Evolutionary conservation across 2,797 vertebrate genomes (phyloP).

Genomic region (Eulemur rubriventer): DNA sequence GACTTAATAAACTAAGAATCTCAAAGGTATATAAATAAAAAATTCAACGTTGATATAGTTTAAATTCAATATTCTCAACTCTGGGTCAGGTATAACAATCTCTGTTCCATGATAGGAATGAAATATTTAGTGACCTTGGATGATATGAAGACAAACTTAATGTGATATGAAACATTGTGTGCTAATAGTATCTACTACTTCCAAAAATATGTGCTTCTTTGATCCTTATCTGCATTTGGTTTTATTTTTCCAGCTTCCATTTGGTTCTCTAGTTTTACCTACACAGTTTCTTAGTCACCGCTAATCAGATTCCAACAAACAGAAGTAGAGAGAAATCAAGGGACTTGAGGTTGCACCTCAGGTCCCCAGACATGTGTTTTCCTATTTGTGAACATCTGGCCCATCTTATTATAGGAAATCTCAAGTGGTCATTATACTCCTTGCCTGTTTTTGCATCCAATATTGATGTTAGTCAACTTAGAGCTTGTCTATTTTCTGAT

Average conservation of each 20-base stretch:
- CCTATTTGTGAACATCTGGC: constrained; percentile 38
- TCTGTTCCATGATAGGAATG: not conserved
- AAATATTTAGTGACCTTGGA: not conserved
- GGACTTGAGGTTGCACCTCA: not conserved
- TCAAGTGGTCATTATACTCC: not conserved
- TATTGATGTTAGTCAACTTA: not conserved
- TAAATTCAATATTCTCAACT: constrained; percentile 20
- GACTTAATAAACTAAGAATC: constrained; percentile 11
- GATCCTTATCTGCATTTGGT: not conserved
- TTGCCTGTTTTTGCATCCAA: not conserved
- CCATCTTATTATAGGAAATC: constrained; percentile 17
- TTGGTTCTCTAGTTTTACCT: not conserved
- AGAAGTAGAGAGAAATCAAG: not conserved
- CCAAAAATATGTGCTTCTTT: not conserved
- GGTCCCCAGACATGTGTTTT: not conserved
- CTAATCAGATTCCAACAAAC: not conserved
- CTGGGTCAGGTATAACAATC: not conserved
- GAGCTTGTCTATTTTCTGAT: not conserved
- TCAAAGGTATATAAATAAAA: constrained; percentile 2
- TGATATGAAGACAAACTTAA: not conserved
- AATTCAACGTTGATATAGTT: not conserved
- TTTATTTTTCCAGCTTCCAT: not conserved
- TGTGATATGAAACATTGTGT: not conserved
- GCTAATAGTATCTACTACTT: not conserved
- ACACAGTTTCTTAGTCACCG: not conserved